Conservation (phyloP, 2,888 invertebrate genomes). For the Biston betularia region DNA sequence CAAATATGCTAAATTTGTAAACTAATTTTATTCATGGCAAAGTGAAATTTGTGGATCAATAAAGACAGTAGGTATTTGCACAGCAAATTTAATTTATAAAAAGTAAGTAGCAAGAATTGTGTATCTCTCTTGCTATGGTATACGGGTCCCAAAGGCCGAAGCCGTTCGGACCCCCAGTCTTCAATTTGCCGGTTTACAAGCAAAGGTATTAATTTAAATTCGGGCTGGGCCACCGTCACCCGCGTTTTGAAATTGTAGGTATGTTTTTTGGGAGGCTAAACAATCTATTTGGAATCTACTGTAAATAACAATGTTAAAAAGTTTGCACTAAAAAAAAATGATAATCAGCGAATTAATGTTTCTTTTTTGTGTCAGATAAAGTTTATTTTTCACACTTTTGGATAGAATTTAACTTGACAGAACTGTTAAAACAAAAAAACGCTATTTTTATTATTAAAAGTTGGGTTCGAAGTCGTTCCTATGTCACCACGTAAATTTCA, state of each 20-base stretch:
- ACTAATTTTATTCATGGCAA: no score
- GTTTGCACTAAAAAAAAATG: no score
- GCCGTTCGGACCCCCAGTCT: conserved; percentile 46
- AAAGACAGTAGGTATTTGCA: no score
- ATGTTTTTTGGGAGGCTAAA: conserved; percentile 29
- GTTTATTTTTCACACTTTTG: background rate
- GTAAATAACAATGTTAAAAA: background rate
- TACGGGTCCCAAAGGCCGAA: conserved; percentile 22
- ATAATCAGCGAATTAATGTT: no score
- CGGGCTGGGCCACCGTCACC: conserved; percentile 31
- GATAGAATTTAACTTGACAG: background rate
- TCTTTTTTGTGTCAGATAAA: background rate
- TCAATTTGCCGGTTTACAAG: conserved; percentile 50
- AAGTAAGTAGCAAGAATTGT: background rate
- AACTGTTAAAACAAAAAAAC: no score
- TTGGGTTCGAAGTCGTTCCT: background rate
- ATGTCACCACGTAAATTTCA: conserved; percentile 41
- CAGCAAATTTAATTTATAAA: no score
- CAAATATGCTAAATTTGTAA: no score
- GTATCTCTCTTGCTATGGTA: conserved; percentile 33
- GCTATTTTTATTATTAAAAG: background rate
- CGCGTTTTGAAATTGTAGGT: conserved; percentile 30
- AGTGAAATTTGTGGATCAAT: no score
- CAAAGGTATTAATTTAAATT: conserved; percentile 52
- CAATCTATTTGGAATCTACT: background rate